phyloP scores from a whole-genome alignment of 2,888 invertebrate species.

The Pocota personata region DNA sequence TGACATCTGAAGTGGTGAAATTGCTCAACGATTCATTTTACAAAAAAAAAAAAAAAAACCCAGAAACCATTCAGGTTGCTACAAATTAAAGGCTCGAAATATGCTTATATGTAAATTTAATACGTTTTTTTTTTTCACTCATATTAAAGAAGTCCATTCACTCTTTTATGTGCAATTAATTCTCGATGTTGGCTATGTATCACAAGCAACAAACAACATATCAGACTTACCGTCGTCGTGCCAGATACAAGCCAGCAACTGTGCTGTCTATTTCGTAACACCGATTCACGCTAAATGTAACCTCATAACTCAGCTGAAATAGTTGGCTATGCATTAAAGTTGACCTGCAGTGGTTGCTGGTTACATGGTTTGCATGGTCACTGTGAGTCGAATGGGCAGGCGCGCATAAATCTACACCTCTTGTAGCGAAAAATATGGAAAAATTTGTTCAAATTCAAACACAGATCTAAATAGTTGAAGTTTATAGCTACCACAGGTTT shows the following conservation, averaged over 20 bases:
- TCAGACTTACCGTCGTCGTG: slow-evolving; percentile 56
- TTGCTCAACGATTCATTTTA: slow-evolving; percentile 22
- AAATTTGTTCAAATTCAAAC: slow-evolving; percentile 37
- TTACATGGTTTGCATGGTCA: slow-evolving; percentile 19
- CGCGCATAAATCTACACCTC: slow-evolving; percentile 20
- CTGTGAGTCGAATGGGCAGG: slow-evolving; percentile 13
- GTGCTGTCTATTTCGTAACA: slow-evolving; percentile 63
- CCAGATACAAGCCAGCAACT: slow-evolving; percentile 39
- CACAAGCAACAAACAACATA: slow-evolving; percentile 26
- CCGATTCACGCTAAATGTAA: slow-evolving; percentile 65
- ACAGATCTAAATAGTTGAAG: slow-evolving; percentile 20
- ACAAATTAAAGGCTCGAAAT: slow-evolving; percentile 29
- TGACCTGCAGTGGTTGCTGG: slow-evolving; percentile 54
- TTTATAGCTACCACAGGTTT: slow-evolving; percentile 41
- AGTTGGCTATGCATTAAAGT: slow-evolving; percentile 43
- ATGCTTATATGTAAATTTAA: slow-evolving; percentile 34
- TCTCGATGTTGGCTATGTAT: slow-evolving; percentile 40
- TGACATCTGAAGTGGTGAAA: slow-evolving; percentile 42
- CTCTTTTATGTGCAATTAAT: slow-evolving; percentile 55
- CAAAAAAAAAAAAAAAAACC: not conserved
- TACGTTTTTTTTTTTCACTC: not conserved
- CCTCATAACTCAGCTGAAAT: slow-evolving; percentile 64
- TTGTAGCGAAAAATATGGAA: slow-evolving; percentile 42
- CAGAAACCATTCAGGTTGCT: slow-evolving; percentile 11
- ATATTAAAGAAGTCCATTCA: slow-evolving; percentile 48